These are phyloP conservation scores for Phalacrocorax pelagicus DNA, from an alignment of 2,113 vertebrate species.

Conservation along the genomic window DNA sequence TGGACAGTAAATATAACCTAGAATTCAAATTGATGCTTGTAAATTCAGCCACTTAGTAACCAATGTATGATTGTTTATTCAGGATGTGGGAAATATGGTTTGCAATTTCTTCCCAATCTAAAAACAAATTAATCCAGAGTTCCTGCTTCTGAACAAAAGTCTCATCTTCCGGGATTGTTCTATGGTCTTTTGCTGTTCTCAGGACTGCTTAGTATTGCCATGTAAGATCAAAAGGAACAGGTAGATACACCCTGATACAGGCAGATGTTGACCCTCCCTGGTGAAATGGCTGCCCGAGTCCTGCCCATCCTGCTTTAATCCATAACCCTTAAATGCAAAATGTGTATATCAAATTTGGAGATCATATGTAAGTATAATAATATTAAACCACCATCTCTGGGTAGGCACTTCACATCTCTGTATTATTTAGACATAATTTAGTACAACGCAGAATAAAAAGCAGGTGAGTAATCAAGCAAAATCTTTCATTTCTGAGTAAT, in stretches of 20 bases:
- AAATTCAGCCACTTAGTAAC: not conserved
- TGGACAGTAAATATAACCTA: not conserved
- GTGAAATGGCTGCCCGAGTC: not conserved
- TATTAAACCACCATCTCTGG: not conserved
- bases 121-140: not conserved
- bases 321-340: not conserved
- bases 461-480: not conserved
- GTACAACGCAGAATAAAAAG: not conserved
- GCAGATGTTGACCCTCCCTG: not conserved
- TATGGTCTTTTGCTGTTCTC: not conserved
- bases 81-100: not conserved
- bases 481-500: not conserved
- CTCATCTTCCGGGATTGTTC: not conserved
- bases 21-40: not conserved
- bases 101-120: not conserved
- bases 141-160: slow-evolving; percentile 60
- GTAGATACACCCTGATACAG: too few species aligned
- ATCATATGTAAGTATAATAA: not conserved
- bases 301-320: not conserved
- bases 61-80: not conserved
- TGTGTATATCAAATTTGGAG: not conserved
- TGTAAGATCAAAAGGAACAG: not conserved
- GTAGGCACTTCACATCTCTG: not conserved
- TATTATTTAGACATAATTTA: not conserved
- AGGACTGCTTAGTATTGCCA: not conserved